Evolutionary conservation across 2,113 vertebrate genomes (phyloP).

Genomic region (Elachura formosa): DNA sequence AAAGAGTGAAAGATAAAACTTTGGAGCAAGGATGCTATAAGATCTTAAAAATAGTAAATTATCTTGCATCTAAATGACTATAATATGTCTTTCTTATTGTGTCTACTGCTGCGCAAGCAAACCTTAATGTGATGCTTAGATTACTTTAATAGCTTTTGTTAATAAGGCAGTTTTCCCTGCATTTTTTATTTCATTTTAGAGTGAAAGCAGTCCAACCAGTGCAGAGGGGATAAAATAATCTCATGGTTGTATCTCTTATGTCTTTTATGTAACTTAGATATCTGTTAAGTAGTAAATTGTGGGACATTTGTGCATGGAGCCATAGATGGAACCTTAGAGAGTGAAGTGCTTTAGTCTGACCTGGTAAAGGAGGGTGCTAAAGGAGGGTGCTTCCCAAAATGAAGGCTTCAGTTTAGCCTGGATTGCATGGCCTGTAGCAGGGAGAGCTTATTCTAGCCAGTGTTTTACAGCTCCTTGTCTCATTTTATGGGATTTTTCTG

Average conservation of each 20-base stretch:
- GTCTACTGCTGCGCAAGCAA: conserved; percentile 69
- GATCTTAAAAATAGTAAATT: conserved; percentile 69
- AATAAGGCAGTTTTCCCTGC: conserved; percentile 63
- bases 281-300: not conserved
- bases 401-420: not conserved
- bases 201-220: conserved; percentile 35
- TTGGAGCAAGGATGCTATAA: conserved; percentile 4
- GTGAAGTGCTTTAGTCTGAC: not conserved
- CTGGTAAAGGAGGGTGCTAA: too few species aligned
- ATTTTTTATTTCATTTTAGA: conserved; percentile 59
- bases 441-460: not conserved
- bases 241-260: not conserved
- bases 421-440: not conserved
- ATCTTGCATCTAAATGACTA: conserved; percentile 66
- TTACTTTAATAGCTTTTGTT: conserved; percentile 72
- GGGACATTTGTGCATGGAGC: not conserved
- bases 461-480: not conserved
- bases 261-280: conserved; percentile 6
- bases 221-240: conserved; percentile 4
- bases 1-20: not conserved
- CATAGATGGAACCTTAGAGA: not conserved
- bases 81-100: conserved; percentile 66
- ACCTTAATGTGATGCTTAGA: conserved; percentile 71
- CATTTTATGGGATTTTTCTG: not conserved
- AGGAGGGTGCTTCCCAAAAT: not conserved